These are phyloP conservation scores for Ceriagrion tenellum DNA, from an alignment of 2,888 invertebrate genomes.

Conservation along the genomic window DNA sequence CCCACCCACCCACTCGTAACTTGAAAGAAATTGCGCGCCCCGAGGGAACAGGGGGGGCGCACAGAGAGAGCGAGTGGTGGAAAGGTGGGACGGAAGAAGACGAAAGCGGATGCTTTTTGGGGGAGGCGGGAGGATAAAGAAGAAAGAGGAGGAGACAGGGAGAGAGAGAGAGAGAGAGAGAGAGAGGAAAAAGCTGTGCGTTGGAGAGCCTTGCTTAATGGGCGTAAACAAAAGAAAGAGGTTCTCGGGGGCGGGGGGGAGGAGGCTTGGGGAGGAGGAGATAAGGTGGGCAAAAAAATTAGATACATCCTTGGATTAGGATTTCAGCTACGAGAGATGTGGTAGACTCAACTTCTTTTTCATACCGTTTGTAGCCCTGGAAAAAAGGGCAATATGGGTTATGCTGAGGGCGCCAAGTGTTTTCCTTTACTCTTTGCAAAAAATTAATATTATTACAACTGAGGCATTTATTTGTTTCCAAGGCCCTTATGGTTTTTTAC, in stretches of 20 bases:
- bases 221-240: neutral
- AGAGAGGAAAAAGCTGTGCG: neutral
- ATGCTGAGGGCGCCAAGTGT: too few species aligned
- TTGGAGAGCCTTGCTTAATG: neutral
- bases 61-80: neutral
- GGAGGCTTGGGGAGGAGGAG: neutral
- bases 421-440: too few species aligned
- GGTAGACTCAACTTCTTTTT: neutral
- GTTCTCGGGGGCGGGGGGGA: neutral
- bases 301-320: neutral
- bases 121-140: neutral
- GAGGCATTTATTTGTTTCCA: too few species aligned
- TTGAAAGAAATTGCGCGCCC: slow-evolving; percentile 17
- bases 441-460: too few species aligned
- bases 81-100: neutral
- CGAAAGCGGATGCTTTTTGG: neutral
- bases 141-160: neutral
- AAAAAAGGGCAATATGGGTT: too few species aligned
- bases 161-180: too few species aligned
- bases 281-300: neutral
- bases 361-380: too few species aligned
- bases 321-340: neutral
- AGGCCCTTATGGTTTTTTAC: too few species aligned
- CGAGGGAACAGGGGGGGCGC: neutral
- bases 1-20: neutral